These are phyloP conservation scores for Pterostichus niger DNA, from an alignment of 2,888 invertebrate genomes.

Conservation along the genomic window DNA sequence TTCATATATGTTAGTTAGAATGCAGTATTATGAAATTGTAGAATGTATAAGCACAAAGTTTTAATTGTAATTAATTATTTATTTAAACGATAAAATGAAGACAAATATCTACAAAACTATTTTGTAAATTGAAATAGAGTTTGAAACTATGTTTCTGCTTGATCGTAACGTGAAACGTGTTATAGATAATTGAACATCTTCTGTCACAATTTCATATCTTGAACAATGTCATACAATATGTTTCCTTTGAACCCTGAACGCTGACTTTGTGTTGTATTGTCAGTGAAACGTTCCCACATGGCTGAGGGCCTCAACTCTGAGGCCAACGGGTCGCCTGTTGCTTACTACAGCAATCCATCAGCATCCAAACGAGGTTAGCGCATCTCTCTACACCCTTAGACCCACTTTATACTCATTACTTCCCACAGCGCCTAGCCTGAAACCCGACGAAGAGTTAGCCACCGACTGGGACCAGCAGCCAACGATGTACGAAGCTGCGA, in stretches of 20 bases:
- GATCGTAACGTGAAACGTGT: no score
- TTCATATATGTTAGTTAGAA: no score
- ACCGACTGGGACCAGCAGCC: conserved; percentile 57
- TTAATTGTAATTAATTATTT: no score
- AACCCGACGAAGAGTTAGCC: conserved; percentile 47
- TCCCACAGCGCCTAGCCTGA: conserved; percentile 36
- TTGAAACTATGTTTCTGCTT: no score
- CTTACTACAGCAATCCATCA: conserved; percentile 74
- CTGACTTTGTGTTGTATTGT: conserved; percentile 56
- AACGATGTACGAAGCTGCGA: conserved; percentile 17
- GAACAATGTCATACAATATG: neutral
- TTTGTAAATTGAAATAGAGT: no score
- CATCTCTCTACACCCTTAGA: neutral
- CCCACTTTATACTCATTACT: neutral
- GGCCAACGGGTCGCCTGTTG: conserved; percentile 71
- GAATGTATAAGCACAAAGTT: no score
- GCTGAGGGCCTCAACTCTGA: conserved; percentile 69
- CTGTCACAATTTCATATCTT: neutral
- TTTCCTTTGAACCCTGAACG: neutral
- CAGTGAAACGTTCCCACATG: conserved; percentile 75
- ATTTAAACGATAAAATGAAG: no score
- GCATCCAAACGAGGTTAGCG: conserved; percentile 75
- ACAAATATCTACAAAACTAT: no score
- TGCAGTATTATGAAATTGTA: no score
- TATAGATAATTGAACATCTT: neutral